phyloP scores from a whole-genome alignment of 2,113 vertebrate species.

The Corvus hawaiiensis region DNA sequence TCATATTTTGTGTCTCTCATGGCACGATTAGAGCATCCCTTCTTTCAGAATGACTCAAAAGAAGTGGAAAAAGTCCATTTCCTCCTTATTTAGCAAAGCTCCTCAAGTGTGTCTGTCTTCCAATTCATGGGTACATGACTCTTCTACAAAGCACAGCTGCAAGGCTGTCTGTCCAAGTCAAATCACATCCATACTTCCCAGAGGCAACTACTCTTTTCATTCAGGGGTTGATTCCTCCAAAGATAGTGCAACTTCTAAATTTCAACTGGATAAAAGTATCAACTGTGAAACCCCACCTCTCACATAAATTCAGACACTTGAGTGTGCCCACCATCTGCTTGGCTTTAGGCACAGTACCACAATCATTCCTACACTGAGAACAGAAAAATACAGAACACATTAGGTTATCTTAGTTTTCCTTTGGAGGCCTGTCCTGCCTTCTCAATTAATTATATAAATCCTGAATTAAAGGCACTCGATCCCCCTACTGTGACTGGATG shows the following conservation, averaged over 20 bases:
- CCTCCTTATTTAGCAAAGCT: not conserved
- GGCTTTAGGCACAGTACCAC: not conserved
- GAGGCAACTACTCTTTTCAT: not conserved
- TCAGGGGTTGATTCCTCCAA: not conserved
- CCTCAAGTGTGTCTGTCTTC: not conserved
- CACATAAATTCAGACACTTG: not conserved
- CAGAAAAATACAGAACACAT: not conserved
- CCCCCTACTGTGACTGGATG: not conserved
- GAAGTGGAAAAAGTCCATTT: not conserved
- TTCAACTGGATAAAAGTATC: not conserved
- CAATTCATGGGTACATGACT: not conserved
- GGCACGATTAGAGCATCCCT: rapidly evolving
- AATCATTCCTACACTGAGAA: not conserved
- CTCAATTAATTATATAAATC: not conserved
- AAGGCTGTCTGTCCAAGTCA: not conserved
- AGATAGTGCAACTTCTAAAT: not conserved
- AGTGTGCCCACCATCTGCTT: not conserved
- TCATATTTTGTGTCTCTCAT: not conserved
- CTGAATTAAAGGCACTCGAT: not conserved
- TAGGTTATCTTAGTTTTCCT: not conserved
- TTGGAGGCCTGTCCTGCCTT: not conserved
- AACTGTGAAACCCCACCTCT: not conserved
- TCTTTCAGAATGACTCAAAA: not conserved
- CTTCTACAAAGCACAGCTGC: not conserved
- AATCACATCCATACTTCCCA: not conserved